Base-by-base conservation (phyloP, 2,113 vertebrate genomes). In the Craseonycteris thonglongyai region DNA sequence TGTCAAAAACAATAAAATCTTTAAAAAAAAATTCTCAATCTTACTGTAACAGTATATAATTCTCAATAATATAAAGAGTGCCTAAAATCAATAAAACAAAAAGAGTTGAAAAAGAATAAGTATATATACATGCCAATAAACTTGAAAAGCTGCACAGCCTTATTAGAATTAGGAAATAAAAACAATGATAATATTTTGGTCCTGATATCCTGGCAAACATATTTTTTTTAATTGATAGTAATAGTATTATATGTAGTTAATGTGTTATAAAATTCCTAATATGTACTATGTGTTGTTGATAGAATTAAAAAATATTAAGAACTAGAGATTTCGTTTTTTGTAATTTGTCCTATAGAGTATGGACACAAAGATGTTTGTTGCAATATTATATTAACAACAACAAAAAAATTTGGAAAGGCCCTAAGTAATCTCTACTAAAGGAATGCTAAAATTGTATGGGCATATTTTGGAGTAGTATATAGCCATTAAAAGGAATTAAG, bases 21-120 rank as follows among this genome's bases (percentile, higher is more conserved):
- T n/a, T n/a, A n/a, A n/a, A n/a, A n/a, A n/a, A n/a, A 87, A 33
- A 6, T 72, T 88, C n/a, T 93, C 40, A 56, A 30, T 74, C 18
- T 81, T 88, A 72, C 47, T 81, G 28, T 35, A 59, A 21, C 11
- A 59, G 33, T 80, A 30, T 30, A 33, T 74, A 65, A 93, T 81
- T 54, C 7, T 42, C 42, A 63, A 6, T 74, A 88, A 61, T 54
- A 49, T 40, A 83, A 66, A 89, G 58, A 93, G 33, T 38, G 49
- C 28, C 40, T 82, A 58, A 68, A n/a, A 68, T 75, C 38, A 76
- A 0, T 66, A 58, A 83, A 28, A 58, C 40, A 76, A 58, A 51
- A 93, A 56, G 40, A 87, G 40, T 75, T 93, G 56, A 81, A 82
- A 88, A 89, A 82, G 26, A 66, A 86, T n/a, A 79, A 82, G 30